Evolutionary conservation across 1,140 invertebrate species (phyloP).

Genomic region (Hesperophylax magnus): DNA sequence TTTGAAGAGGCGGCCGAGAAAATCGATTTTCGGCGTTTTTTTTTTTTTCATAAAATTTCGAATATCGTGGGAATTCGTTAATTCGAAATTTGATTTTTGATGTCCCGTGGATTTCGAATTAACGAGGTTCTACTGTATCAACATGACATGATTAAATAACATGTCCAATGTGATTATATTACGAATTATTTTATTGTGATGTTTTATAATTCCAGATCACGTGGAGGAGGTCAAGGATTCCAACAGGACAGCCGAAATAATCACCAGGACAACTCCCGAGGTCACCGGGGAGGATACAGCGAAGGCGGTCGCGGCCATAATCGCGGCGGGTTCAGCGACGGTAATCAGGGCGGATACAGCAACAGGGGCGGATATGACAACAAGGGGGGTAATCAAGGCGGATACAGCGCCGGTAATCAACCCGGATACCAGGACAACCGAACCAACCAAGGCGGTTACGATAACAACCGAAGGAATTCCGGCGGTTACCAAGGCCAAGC

Average conservation of each 20-base stretch:
- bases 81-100: too few species aligned
- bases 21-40: too few species aligned
- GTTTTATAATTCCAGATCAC: not conserved
- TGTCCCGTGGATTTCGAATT: too few species aligned
- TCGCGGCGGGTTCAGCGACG: slow-evolving; percentile 63
- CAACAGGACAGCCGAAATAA: slow-evolving; percentile 59
- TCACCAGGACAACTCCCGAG: slow-evolving; percentile 61
- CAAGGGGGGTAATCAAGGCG: slow-evolving; percentile 35
- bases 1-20: too few species aligned
- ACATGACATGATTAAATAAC: too few species aligned
- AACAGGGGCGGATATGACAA: slow-evolving; percentile 56
- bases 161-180: not conserved
- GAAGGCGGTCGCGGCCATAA: slow-evolving; percentile 55
- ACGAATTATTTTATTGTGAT: not conserved
- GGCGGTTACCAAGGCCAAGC: slow-evolving; percentile 46
- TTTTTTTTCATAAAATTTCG: too few species aligned
- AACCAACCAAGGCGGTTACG: slow-evolving; percentile 42
- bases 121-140: too few species aligned
- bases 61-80: too few species aligned
- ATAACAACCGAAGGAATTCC: slow-evolving; percentile 40
- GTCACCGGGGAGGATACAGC: slow-evolving; percentile 17
- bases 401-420: slow-evolving; percentile 49
- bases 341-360: slow-evolving; percentile 60
- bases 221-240: slow-evolving; percentile 51
- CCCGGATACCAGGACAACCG: slow-evolving; percentile 51